Conservation (phyloP, 2,888 invertebrate species). For the Azorinus chamasolen region DNA sequence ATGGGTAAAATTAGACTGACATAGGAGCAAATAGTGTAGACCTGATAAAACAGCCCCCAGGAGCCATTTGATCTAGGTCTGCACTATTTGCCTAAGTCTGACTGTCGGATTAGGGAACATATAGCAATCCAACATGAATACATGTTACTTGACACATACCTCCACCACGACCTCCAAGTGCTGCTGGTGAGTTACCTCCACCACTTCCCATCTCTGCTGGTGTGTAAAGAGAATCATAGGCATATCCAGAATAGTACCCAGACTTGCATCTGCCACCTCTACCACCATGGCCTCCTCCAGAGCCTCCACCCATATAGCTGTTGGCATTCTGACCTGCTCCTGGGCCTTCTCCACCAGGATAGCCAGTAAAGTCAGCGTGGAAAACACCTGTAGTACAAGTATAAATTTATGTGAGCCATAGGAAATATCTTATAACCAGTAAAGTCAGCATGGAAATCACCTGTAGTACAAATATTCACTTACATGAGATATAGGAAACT, state of each 20-base stretch:
- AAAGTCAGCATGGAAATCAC: too few relatives aligned
- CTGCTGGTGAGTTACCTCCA: conserved; percentile 64
- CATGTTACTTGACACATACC: conserved; percentile 48
- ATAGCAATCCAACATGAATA: too few relatives aligned
- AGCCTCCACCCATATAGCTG: conserved; percentile 64
- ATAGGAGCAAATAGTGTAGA: too few relatives aligned
- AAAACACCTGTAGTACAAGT: conserved; percentile 67
- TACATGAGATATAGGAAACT: too few relatives aligned
- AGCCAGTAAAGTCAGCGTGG: conserved; percentile 77
- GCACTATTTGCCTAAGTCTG: too few relatives aligned
- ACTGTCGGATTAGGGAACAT: too few relatives aligned
- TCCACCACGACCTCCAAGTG: conserved; percentile 73
- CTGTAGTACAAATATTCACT: too few relatives aligned
- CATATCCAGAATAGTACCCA: conserved; percentile 68
- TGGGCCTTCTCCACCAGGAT: conserved; percentile 66
- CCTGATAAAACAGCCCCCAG: conserved; percentile 15
- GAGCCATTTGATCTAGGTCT: too few relatives aligned
- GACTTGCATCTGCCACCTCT: conserved; percentile 70
- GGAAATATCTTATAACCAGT: too few relatives aligned
- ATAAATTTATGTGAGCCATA: background rate
- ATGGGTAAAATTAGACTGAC: too few relatives aligned
- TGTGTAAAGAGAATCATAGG: conserved; percentile 73
- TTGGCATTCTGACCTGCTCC: conserved; percentile 65
- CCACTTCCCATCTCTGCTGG: conserved; percentile 74
- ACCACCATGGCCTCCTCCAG: conserved; percentile 78